Base-by-base conservation (phyloP, 2,113 vertebrate species). In the Noctilio leporinus region DNA sequence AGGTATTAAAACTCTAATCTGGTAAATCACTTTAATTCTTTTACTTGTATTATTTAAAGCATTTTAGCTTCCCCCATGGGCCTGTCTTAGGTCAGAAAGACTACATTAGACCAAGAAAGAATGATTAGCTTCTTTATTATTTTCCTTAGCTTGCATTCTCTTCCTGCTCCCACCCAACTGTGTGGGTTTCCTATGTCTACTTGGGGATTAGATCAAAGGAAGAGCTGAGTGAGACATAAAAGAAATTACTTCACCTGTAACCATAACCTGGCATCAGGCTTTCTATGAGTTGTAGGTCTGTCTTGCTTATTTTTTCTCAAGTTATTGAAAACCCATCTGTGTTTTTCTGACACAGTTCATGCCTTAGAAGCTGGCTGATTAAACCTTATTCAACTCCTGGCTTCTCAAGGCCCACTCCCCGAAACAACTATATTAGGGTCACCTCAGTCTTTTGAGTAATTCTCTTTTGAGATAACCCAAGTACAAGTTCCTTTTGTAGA, bases 1-100 rank as follows among this genome's bases (percentile, higher is more conserved):
- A 86, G 47, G 55, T 91, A 77, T 59, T 94, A 95, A 88, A 95
- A 67, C 86, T 89, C 7, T 35, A 81, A 64, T 72, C 10, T 20
- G 65, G 24, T 70, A 55, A 70, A 94, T 51, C 7, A 30, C 6
- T 84, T 84, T 43, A 30, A 35, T 90, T 93, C 26, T 92, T 89
- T 73, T 38, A 91, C 20, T 45, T 83, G 64, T 0, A n/a, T 7
- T 70, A 38, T 70, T 64, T 78, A 59, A 83, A 87, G 70, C 15
- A 26, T 81, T 93, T 94, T 69, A n/a, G 4, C 12, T 95, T 10
- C 1, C 4, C 16, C 8, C 77, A 5, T 73, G 47, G 30, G 24
- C 62, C 5, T 77, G 47, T 33, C 55, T 93, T 30, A 33, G 35
- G 16, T 40, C 64, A 3, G 7, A 22, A 80, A 67, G 65, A 76